Conservation (phyloP, 2,797 vertebrate genomes). For the Falco rusticolus region DNA sequence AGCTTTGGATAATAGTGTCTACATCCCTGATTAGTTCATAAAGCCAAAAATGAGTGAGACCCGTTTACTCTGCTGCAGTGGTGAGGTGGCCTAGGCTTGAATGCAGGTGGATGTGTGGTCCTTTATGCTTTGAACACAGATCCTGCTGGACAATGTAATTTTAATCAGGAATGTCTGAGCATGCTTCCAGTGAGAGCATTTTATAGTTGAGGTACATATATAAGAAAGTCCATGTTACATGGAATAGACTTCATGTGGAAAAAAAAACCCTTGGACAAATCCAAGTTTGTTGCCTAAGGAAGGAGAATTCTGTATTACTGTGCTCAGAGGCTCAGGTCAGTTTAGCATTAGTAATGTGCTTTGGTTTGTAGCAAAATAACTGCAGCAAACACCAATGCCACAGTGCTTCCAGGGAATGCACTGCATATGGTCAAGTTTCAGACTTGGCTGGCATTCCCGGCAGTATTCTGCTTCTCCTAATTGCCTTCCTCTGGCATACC, state of each 20-base stretch:
- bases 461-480: background rate
- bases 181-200: background rate
- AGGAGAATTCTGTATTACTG: background rate
- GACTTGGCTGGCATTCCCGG: background rate
- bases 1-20: background rate
- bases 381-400: background rate
- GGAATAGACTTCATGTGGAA: background rate
- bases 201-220: background rate
- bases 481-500: background rate
- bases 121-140: background rate
- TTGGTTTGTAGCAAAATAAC: background rate
- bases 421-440: background rate
- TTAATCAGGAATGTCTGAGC: background rate
- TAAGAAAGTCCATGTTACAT: rapidly evolving
- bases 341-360: background rate
- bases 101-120: background rate
- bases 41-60: background rate
- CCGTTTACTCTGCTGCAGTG: background rate
- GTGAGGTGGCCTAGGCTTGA: background rate
- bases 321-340: background rate
- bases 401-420: background rate
- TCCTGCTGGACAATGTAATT: background rate
- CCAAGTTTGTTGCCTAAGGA: background rate
- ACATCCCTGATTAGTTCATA: background rate
- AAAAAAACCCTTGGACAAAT: background rate